These are phyloP conservation scores for Nibea coibor DNA, from an alignment of 2,113 vertebrate species.

Conservation along the genomic window DNA sequence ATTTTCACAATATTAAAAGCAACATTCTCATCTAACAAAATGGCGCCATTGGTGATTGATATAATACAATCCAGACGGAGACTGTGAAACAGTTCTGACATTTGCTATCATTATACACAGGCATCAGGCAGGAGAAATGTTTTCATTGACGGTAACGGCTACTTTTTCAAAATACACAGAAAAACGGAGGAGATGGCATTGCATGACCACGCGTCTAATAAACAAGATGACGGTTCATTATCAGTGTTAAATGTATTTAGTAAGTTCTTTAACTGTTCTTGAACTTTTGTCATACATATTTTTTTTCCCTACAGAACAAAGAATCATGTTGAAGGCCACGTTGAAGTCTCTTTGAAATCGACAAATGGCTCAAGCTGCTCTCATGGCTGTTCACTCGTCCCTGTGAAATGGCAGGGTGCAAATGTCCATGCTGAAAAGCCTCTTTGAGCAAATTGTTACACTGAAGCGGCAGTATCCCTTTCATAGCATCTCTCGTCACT, in stretches of 20 bases:
- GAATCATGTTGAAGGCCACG: constrained; percentile 38
- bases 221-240: background rate
- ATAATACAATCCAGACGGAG: background rate
- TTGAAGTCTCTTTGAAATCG: constrained; percentile 37
- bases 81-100: background rate
- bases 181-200: too few species aligned
- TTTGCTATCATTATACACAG: background rate
- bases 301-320: constrained; percentile 33
- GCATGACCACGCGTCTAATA: background rate
- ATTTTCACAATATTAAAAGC: constrained; percentile 5
- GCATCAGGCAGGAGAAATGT: background rate
- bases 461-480: constrained; percentile 6
- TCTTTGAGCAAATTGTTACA: constrained; percentile 9
- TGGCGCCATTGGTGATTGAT: background rate
- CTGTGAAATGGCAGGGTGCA: constrained; percentile 48
- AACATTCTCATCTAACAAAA: background rate
- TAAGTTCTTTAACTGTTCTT: background rate
- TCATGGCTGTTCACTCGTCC: constrained; percentile 8
- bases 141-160: background rate
- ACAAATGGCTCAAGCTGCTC: constrained; percentile 40
- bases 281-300: background rate
- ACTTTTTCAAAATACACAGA: background rate
- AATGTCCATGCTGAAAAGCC: constrained; percentile 43
- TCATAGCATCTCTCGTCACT: constrained; percentile 1
- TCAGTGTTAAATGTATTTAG: constrained; percentile 7